These are phyloP conservation scores for Sarcophaga bullata DNA, from an alignment of 1,140 invertebrate genomes.

Conservation along the genomic window DNA sequence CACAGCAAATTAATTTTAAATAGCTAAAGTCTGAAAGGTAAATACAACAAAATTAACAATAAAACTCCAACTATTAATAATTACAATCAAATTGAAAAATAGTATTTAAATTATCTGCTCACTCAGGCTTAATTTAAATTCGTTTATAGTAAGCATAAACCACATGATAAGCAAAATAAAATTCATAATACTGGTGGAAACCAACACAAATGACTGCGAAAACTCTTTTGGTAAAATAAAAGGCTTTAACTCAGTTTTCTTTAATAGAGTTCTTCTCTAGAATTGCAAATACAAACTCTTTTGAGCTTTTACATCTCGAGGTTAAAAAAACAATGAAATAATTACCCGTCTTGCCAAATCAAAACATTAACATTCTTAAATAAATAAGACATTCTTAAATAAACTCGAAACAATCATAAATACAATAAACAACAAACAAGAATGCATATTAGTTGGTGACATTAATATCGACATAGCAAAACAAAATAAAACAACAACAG, in stretches of 20 bases:
- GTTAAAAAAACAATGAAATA: neutral
- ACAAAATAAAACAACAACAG: neutral
- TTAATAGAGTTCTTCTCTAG: neutral
- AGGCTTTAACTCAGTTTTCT: neutral
- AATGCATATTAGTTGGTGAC: neutral
- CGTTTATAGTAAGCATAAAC: neutral
- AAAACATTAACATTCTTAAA: no score
- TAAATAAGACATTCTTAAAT: no score
- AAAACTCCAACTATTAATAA: no score
- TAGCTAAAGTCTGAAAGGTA: no score
- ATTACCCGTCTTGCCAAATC: no score
- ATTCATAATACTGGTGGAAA: no score
- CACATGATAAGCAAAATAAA: no score
- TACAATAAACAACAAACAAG: neutral
- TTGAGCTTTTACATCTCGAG: neutral
- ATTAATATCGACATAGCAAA: neutral
- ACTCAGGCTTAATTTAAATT: neutral
- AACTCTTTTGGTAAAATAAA: neutral
- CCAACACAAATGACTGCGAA: conserved; percentile 24
- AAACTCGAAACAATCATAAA: neutral
- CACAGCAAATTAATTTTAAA: no score
- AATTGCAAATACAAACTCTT: neutral
- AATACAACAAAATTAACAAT: no score
- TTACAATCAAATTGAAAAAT: no score
- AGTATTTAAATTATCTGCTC: conserved; percentile 12